phyloP scores from a whole-genome alignment of 2,113 vertebrate species.

The Oncorhynchus mykiss region DNA sequence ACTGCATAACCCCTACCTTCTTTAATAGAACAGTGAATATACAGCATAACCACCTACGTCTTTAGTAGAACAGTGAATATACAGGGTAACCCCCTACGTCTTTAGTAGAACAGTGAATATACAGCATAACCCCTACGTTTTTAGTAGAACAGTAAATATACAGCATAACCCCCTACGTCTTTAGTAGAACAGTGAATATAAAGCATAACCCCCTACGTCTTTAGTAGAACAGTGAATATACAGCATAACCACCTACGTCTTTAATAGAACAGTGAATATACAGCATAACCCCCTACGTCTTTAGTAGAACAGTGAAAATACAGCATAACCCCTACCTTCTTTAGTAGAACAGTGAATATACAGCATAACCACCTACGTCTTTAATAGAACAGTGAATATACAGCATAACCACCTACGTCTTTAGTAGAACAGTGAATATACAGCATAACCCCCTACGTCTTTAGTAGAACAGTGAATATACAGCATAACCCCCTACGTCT shows the following conservation, averaged over 20 bases:
- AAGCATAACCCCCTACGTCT: conserved; percentile 29
- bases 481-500: conserved; percentile 13
- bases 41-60: conserved; percentile 35
- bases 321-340: conserved; percentile 17
- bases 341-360: conserved; percentile 1
- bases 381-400: too few relatives aligned
- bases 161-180: conserved; percentile 13
- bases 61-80: too few relatives aligned
- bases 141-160: too few relatives aligned
- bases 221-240: too few relatives aligned
- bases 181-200: conserved; percentile 1
- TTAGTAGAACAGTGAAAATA: too few relatives aligned
- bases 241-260: conserved; percentile 12
- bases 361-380: conserved; percentile 29
- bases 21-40: too few relatives aligned
- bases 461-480: too few relatives aligned
- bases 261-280: neutral
- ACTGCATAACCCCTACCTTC: conserved; percentile 35
- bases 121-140: conserved; percentile 36
- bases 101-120: too few relatives aligned
- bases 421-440: conserved; percentile 1
- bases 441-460: conserved; percentile 29
- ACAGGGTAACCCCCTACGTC: conserved; percentile 24
- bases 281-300: conserved; percentile 29
- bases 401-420: conserved; percentile 12